Percentiles rank a stretch among this genome's conserved stretches.
Evolutionary conservation across 2,113 vertebrate genomes (phyloP).

Genomic region (Syngnathus floridae): DNA sequence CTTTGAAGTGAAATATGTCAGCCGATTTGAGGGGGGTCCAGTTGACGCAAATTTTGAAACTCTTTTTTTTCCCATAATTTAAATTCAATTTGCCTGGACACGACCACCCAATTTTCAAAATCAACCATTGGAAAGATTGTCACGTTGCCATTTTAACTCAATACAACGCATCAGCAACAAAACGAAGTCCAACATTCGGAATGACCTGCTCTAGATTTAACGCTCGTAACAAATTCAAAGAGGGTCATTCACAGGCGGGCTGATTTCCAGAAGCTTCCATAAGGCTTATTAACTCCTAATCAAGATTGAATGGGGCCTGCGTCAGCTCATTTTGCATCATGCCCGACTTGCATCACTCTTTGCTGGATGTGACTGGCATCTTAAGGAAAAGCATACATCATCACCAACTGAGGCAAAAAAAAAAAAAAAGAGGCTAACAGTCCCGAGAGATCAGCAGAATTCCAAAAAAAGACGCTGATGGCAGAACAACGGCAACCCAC

Average conservation of each 20-base stretch:
- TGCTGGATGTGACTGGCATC: constrained; percentile 1
- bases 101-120: too few relatives aligned
- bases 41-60: too few relatives aligned
- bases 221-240: constrained; percentile 71
- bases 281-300: constrained; percentile 72
- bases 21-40: too few relatives aligned
- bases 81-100: too few relatives aligned
- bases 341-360: constrained; percentile 7
- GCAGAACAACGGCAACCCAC: constrained; percentile 23
- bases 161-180: too few relatives aligned
- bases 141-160: too few relatives aligned
- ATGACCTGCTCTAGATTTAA: constrained; percentile 72
- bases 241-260: constrained; percentile 67
- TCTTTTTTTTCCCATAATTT: too few relatives aligned
- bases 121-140: too few relatives aligned
- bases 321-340: constrained; percentile 10
- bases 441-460: constrained; percentile 48
- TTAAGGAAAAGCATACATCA: constrained; percentile 12
- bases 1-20: too few relatives aligned
- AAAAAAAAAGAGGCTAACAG: constrained; percentile 37
- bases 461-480: constrained; percentile 29
- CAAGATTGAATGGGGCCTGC: constrained; percentile 64
- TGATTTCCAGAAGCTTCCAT: constrained; percentile 67
- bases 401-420: constrained; percentile 17
- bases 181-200: constrained; percentile 26